Conservation (phyloP, 2,888 invertebrate genomes). For the Macropis europaea region DNA sequence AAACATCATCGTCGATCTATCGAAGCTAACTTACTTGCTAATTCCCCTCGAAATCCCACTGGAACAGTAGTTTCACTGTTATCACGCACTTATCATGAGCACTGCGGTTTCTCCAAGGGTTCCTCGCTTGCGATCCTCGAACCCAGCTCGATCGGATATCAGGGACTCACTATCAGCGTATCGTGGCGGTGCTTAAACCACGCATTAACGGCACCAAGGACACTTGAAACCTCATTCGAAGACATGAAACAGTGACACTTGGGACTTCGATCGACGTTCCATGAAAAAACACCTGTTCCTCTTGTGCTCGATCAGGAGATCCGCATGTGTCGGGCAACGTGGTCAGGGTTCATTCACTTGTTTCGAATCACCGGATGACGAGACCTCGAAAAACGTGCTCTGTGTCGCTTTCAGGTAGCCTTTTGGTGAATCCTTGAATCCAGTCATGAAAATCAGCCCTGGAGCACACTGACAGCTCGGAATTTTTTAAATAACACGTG, state of each 20-base stretch:
- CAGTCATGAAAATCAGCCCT: too few relatives aligned
- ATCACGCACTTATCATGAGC: slow-evolving; percentile 3
- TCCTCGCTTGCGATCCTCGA: too few relatives aligned
- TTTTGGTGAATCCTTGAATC: too few relatives aligned
- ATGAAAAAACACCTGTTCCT: slow-evolving; percentile 11
- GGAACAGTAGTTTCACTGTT: background rate
- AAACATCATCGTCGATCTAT: too few relatives aligned
- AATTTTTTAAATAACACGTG: too few relatives aligned
- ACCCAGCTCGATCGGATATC: too few relatives aligned
- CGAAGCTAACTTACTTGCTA: slow-evolving; percentile 15
- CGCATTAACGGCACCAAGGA: slow-evolving; percentile 20
- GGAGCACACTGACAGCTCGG: too few relatives aligned
- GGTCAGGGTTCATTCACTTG: too few relatives aligned
- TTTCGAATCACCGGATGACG: too few relatives aligned
- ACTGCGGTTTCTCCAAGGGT: slow-evolving; percentile 1
- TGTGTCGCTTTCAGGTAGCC: too few relatives aligned
- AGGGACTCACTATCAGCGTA: slow-evolving; percentile 14
- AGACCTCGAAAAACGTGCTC: too few relatives aligned
- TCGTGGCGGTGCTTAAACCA: background rate
- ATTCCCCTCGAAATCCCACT: background rate
- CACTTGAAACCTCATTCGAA: slow-evolving; percentile 37
- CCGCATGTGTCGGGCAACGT: background rate
- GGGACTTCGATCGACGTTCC: background rate
- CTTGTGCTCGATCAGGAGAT: background rate
- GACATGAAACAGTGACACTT: background rate